Conservation (phyloP, 1,140 invertebrate genomes). For the Atta colombica region DNA sequence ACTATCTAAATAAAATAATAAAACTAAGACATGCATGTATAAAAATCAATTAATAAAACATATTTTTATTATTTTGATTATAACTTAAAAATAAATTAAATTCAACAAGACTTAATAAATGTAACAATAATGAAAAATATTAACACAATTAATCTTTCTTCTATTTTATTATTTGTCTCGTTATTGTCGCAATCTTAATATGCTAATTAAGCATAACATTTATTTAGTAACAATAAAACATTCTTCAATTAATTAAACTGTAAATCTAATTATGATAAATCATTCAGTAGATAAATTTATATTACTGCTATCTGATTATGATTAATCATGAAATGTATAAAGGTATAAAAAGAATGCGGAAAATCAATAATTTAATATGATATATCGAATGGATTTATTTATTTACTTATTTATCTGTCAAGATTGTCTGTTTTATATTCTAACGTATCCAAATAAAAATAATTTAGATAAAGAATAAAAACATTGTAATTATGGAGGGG, state of each 20-base stretch:
- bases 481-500: conserved; percentile 13
- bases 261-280: conserved; percentile 2
- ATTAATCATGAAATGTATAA: conserved; percentile 5
- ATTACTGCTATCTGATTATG: conserved; percentile 4
- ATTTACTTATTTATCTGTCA: neutral
- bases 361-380: conserved; percentile 1
- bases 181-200: neutral
- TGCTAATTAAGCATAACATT: neutral
- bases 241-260: neutral
- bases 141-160: neutral
- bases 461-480: conserved; percentile 1
- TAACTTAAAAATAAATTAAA: neutral
- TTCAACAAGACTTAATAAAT: neutral
- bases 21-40: neutral
- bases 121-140: neutral
- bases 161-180: neutral
- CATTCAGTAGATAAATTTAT: neutral
- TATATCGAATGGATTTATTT: neutral
- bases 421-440: neutral
- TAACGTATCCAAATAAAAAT: neutral
- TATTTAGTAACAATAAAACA: conserved; percentile 13
- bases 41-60: neutral
- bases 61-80: neutral
- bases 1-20: neutral
- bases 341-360: neutral